Conservation (phyloP, 2,797 vertebrate species). For the Mus spretus region DNA sequence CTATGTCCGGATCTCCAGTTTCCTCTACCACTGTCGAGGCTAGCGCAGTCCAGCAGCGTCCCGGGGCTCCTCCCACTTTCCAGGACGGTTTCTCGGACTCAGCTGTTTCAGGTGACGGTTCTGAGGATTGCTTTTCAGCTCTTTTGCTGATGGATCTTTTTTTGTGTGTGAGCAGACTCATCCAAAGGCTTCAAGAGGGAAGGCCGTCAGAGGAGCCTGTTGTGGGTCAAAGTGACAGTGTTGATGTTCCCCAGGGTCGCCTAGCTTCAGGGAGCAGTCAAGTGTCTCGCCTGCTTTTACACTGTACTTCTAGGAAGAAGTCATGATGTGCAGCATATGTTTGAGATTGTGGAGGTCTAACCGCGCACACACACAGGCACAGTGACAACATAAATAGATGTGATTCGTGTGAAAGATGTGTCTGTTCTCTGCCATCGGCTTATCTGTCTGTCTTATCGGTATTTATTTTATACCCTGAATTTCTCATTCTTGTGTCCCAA, state of each 20-base stretch:
- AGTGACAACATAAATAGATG: background rate
- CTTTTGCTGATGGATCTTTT: slow-evolving; percentile 11
- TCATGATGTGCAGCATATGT: background rate
- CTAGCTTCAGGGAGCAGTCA: background rate
- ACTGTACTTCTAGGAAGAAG: slow-evolving; percentile 8
- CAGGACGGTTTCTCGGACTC: background rate
- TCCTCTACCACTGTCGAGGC: background rate
- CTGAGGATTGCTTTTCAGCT: background rate
- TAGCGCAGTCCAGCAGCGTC: background rate
- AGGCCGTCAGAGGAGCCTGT: background rate
- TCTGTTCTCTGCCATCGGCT: background rate
- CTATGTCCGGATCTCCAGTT: background rate
- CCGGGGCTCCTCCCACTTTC: background rate
- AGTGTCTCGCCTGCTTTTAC: background rate
- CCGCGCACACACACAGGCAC: background rate
- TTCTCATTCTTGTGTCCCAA: background rate
- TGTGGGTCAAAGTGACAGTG: background rate
- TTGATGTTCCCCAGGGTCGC: background rate
- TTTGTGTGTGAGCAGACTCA: background rate
- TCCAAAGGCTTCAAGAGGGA: background rate
- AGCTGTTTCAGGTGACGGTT: background rate
- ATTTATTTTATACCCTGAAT: background rate
- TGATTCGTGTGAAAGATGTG: background rate
- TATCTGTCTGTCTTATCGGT: background rate
- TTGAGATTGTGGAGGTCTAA: background rate